phyloP scores from a whole-genome alignment of 2,888 invertebrate species.

The Drosophila robusta region DNA sequence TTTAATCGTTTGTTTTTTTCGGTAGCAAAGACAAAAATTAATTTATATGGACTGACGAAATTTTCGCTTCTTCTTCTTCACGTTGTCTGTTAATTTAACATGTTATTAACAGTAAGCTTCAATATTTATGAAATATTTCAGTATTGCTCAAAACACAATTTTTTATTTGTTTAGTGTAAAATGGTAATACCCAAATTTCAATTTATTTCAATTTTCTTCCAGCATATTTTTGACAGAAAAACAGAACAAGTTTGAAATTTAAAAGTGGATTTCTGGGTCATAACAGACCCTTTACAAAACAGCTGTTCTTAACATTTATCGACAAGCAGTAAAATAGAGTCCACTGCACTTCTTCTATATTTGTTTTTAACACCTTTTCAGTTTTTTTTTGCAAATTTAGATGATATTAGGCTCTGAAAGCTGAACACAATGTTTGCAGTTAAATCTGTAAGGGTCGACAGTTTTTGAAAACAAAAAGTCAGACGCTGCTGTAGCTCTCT shows the following conservation, averaged over 20 bases:
- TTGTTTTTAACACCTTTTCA: not conserved
- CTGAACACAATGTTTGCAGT: not conserved
- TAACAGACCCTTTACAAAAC: not conserved
- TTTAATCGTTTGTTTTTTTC: conserved; percentile 8
- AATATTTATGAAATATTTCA: not conserved
- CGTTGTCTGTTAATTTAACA: conserved; percentile 20
- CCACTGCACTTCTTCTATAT: not conserved
- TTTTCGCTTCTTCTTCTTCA: conserved; percentile 16
- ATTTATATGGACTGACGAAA: conserved; percentile 19
- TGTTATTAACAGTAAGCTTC: not conserved
- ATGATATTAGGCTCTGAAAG: not conserved
- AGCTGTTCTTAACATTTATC: conserved; percentile 11
- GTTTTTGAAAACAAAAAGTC: not conserved
- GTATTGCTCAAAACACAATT: not conserved
- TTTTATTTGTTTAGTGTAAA: no score
- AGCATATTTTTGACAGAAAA: not conserved
- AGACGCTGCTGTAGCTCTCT: not conserved
- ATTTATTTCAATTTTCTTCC: not conserved
- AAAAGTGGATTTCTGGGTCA: not conserved
- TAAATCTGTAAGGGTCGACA: not conserved
- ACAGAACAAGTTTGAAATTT: not conserved
- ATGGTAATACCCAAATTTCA: no score
- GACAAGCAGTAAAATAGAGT: not conserved
- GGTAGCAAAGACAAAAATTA: conserved; percentile 35
- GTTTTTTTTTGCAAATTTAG: not conserved